These are phyloP conservation scores for Champsocephalus esox DNA, from an alignment of 2,797 vertebrate species.

Conservation along the genomic window DNA sequence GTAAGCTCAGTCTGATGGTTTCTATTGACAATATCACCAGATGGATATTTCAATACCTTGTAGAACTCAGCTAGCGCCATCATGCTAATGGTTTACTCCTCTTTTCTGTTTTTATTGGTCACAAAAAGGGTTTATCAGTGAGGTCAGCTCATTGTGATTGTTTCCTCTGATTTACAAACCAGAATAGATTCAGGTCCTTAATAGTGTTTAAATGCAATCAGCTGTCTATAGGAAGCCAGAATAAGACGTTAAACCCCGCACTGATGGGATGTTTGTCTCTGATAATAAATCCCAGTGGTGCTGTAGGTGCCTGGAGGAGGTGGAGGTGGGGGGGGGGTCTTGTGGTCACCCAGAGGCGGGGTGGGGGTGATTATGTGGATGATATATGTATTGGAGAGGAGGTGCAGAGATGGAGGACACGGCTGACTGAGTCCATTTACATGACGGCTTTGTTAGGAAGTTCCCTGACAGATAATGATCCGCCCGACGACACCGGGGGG, in stretches of 20 bases:
- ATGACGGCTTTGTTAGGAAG: constrained; percentile 56
- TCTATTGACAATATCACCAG: neutral
- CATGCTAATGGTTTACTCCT: neutral
- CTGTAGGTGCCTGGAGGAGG: neutral
- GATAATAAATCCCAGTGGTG: constrained; percentile 25
- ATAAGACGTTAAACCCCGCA: neutral
- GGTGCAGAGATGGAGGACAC: constrained; percentile 55
- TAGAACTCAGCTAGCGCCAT: neutral
- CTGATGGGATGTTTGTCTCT: neutral
- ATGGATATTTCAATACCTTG: no score
- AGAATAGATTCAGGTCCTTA: neutral
- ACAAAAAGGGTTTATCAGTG: neutral
- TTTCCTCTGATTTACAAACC: neutral
- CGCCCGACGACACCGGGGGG: neutral
- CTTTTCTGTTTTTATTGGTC: neutral
- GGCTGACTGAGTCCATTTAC: constrained; percentile 53
- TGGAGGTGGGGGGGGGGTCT: neutral
- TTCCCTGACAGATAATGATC: constrained; percentile 37
- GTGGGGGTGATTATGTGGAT: constrained; percentile 39
- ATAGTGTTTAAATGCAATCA: neutral
- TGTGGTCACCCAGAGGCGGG: constrained; percentile 38
- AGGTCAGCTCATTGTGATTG: neutral
- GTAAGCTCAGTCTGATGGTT: neutral
- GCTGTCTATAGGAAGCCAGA: neutral
- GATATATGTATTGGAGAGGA: constrained; percentile 42